A percentile compares a stretch with the other conserved stretches of the same genome.
Conservation (phyloP, 1,140 invertebrate species). For the Penaeus indicus region DNA sequence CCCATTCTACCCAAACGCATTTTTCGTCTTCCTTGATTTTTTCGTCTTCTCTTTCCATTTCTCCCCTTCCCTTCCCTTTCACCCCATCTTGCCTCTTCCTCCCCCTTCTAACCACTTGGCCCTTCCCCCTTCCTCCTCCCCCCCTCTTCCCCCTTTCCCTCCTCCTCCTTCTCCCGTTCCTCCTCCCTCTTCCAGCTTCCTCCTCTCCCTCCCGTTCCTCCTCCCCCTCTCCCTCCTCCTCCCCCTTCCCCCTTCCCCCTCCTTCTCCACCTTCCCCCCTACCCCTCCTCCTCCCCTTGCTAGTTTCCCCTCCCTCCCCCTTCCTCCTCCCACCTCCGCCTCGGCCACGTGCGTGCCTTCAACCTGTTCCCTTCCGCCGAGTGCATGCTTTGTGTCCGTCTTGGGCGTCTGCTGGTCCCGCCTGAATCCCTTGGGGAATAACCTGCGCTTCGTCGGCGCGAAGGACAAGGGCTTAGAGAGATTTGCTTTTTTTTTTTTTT, state of each 20-base stretch:
- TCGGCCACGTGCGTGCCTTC: constrained; percentile 5
- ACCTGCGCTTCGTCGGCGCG: too few species aligned
- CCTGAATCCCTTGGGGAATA: too few species aligned
- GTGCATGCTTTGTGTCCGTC: neutral
- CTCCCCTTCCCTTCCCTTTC: neutral
- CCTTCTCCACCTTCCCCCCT: neutral
- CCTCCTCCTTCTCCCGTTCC: neutral
- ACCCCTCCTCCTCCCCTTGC: neutral
- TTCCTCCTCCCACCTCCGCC: neutral
- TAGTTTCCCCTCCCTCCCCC: neutral
- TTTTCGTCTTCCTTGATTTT: too few species aligned
- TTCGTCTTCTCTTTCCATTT: too few species aligned
- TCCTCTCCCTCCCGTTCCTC: neutral
- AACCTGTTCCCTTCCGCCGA: neutral
- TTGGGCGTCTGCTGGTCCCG: neutral
- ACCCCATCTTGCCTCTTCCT: neutral
- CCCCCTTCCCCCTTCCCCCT: neutral
- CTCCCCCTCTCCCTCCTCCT: neutral
- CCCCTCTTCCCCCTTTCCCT: neutral
- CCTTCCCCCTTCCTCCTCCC: neutral
- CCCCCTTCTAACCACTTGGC: neutral
- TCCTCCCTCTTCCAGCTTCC: neutral
- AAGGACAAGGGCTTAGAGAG: too few species aligned
- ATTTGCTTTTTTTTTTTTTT: too few species aligned
- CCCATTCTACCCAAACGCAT: neutral